Conservation (phyloP, 2,888 invertebrate genomes). For the Tetranychus truncatus region DNA sequence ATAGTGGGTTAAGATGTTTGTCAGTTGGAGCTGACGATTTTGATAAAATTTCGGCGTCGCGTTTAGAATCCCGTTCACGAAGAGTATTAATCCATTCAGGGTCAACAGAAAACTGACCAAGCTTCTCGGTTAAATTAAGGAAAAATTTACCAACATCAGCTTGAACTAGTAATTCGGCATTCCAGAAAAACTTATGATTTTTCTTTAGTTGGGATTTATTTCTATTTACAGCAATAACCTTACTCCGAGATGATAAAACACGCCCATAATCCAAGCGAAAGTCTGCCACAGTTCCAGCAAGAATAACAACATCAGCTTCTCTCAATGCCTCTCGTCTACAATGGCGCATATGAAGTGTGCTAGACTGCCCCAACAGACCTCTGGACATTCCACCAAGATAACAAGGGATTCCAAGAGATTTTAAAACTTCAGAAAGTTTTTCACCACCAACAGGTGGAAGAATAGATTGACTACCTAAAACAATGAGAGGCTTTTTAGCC, state of each 20-base stretch:
- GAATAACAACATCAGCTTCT: constrained; percentile 42
- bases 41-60: constrained; percentile 36
- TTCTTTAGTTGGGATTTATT: constrained; percentile 38
- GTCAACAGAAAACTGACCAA: constrained; percentile 23
- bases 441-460: constrained; percentile 38
- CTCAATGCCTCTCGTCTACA: constrained; percentile 39
- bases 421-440: constrained; percentile 35
- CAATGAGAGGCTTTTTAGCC: constrained; percentile 39
- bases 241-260: constrained; percentile 37
- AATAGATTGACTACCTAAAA: constrained; percentile 42
- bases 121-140: constrained; percentile 31
- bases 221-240: constrained; percentile 41
- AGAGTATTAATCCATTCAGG: constrained; percentile 37
- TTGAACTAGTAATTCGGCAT: constrained; percentile 37
- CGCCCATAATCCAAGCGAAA: constrained; percentile 43
- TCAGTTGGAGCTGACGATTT: constrained; percentile 32
- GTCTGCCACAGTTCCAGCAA: constrained; percentile 43
- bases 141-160: constrained; percentile 40
- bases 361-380: constrained; percentile 39
- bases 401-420: constrained; percentile 41
- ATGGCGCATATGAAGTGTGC: constrained; percentile 39
- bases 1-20: constrained; percentile 40
- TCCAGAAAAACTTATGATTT: constrained; percentile 44
- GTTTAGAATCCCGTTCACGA: constrained; percentile 35
- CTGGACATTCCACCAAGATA: constrained; percentile 44